Conservation (phyloP, 2,797 vertebrate genomes). For the Chiloscyllium punctatum region DNA sequence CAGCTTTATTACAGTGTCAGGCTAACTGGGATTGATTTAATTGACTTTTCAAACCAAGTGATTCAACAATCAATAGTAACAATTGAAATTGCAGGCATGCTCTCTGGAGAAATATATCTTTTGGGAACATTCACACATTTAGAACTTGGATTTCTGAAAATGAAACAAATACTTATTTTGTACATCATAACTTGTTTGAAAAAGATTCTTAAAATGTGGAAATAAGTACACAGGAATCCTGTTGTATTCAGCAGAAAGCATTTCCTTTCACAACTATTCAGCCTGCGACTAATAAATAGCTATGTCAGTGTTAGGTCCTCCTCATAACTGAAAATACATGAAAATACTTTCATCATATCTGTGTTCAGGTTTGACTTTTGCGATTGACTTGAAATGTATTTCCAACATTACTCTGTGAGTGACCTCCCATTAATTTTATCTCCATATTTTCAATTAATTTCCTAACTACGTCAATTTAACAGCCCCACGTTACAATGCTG, state of each 20-base stretch:
- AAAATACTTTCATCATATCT: not conserved
- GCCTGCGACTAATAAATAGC: not conserved
- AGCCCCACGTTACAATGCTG: not conserved
- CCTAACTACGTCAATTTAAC: not conserved
- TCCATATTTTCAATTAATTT: not conserved
- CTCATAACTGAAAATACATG: not conserved
- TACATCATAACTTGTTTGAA: not conserved
- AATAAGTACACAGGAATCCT: not conserved
- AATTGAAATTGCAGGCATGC: not conserved
- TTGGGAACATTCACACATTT: not conserved
- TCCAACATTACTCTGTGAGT: not conserved
- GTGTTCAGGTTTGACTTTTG: not conserved
- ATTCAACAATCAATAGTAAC: not conserved
- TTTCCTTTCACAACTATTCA: not conserved
- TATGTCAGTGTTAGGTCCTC: not conserved
- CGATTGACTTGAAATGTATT: not conserved
- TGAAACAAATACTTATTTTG: not conserved
- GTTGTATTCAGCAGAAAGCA: not conserved
- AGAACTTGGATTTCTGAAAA: not conserved
- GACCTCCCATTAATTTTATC: not conserved
- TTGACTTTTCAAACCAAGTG: not conserved
- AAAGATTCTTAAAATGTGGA: not conserved
- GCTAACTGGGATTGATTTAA: not conserved
- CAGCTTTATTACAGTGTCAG: not conserved
- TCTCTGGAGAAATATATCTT: not conserved